Evolutionary conservation across 2,113 vertebrate species (phyloP), one percentile per base, ranked within the genome.

Genomic region (Nerophis lumbriciformis): DNA sequence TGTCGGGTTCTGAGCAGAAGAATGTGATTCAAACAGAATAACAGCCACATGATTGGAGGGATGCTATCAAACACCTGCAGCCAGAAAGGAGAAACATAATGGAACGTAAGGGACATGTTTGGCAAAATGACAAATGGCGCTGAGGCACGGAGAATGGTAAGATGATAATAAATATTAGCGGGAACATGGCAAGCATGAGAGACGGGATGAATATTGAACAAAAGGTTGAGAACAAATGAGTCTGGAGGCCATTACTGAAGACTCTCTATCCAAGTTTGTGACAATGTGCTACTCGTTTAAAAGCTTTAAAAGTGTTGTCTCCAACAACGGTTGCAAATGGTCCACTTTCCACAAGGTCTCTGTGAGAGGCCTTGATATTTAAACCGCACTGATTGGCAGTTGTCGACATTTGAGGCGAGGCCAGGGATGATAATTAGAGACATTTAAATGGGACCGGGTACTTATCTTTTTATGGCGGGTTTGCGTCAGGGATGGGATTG

Each of bases 21-120:
- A 82, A 72, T 73, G 65, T 68, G 79, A 81, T 84, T 84, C 84
- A 85, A 86, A 85, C 84, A 86, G 78, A 84, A 84, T 73, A 77
- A 71, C 72, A 71, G 76, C 65, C 76, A 51, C 68, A 68, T 84
- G 84, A 85, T 73, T 68, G 66, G 71, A 83, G 74, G 59, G 59
- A 58, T 69, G 75, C 68, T 79, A 77, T 80, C 76, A 79, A 67
- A 84, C 73, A 84, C 73, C 84, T 86, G 75, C 81, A 78, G 72
- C 10, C 1, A 54, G 62, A 10, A 59, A 50, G 68, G 21, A 54
- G 53, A 51, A 6, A 56, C 16, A 66, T 66, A 72, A 77, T 73
- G 51, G 61, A 66, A 77, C 66, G 65, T 63, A 66, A 76, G 68
- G 63, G 70, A 72, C 48, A 67, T 53, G 83, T 55, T 19, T 53